Percentiles rank a stretch among this genome's conserved stretches.
These are phyloP conservation scores for Cataglyphis livida DNA, from an alignment of 2,888 invertebrate genomes.

Conservation along the genomic window DNA sequence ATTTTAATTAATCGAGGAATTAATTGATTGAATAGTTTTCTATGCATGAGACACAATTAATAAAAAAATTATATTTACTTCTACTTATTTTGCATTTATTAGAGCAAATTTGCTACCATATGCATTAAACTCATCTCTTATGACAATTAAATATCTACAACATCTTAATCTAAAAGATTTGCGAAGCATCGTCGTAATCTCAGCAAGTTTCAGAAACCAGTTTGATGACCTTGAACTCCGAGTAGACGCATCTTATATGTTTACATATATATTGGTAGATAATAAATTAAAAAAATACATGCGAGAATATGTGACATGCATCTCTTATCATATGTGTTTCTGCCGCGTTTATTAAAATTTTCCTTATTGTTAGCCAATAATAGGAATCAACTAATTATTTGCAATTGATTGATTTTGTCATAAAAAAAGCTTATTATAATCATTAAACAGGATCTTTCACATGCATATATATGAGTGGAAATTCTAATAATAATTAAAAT, in stretches of 20 bases:
- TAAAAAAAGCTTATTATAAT: background rate
- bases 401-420: background rate
- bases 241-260: conserved; percentile 16
- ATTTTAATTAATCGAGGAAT: background rate
- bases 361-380: background rate
- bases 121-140: background rate
- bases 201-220: conserved; percentile 65
- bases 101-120: background rate
- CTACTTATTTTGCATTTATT: background rate
- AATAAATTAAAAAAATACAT: conserved; percentile 28
- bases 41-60: background rate
- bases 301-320: background rate
- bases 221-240: conserved; percentile 72
- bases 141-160: background rate
- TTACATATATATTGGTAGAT: conserved; percentile 6
- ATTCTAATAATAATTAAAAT: background rate
- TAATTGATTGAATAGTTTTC: background rate
- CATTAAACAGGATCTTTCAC: background rate
- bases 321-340: background rate
- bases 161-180: background rate
- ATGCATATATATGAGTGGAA: background rate
- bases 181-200: background rate
- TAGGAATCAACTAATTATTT: background rate
- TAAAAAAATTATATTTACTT: background rate
- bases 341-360: background rate